Base-by-base conservation (phyloP, 2,888 invertebrate species). In the Mesochorus sp. region DNA sequence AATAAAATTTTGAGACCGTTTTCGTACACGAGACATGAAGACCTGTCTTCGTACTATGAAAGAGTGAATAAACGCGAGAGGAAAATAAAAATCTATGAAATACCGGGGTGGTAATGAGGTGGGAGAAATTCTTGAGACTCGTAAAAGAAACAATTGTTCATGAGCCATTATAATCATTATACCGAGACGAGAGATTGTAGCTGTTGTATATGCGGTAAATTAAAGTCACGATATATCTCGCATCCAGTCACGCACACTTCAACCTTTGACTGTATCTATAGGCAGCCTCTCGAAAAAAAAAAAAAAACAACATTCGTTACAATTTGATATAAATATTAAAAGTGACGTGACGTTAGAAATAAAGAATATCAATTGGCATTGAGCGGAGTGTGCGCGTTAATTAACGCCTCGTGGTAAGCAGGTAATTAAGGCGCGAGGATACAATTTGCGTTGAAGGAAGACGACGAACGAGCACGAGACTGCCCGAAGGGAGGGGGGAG, bases 401-500 rank as follows among this genome's bases (percentile, higher is more conserved):
- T 77, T 77, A 77, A 49, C 62, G 77, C 61, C 73, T 67, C 73
- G 67, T 17, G 72, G 24, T 73, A 68, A 62, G 62, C 67, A 64
- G 72, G 72, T 80, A 71, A 70, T 80, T 55, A 61, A 70, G 49
- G 26, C 74, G 75, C 64, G 53, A 44, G 57, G 51, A 61, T 64
- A 31, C 61, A 57, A 67, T 66, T 61, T 66, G 61, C 73, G 21
- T n/a, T n/a, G 42, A 51, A 34, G 34, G 61, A 37, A 67, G 57
- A 57, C 57, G 57, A 64, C 59, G 12, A 12, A 8, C 14, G 19
- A 6, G 17, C 21, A 47, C 17, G 44, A 19, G 24, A 44, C 34
- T 17, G 42, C 47, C 31, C 24, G n/a, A 14, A 44, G 78, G n/a
- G 39, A n/a, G 34, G 19, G 31, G 47, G 44, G 49, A 47, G 17